Evolutionary conservation across 53 echinoderm and acorn worm species (phyloP).

Genomic region (Paelopatides confundens): DNA sequence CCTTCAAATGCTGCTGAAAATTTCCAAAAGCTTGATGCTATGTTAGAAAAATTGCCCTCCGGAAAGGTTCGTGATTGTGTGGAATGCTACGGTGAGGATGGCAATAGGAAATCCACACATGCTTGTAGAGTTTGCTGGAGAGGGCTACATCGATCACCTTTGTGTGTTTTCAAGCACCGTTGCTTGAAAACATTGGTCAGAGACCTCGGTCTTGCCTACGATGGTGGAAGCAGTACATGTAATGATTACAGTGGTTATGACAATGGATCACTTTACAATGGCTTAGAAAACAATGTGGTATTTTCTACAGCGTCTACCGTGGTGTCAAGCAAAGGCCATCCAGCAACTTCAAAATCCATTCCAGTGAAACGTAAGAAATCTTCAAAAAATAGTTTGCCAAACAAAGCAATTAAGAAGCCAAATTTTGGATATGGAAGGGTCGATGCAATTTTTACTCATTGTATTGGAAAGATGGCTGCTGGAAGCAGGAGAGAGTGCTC

Average conservation of each 20-base stretch:
- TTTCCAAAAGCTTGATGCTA: conserved; percentile 37
- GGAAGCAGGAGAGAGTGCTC: conserved; percentile 53
- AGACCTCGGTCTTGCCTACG: conserved; percentile 25
- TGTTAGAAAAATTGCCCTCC: conserved; percentile 41
- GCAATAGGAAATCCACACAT: background rate
- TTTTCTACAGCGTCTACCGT: conserved; percentile 15
- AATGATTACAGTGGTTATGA: conserved; percentile 20
- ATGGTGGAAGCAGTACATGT: conserved; percentile 19
- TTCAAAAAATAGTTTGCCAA: background rate
- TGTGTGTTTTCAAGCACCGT: conserved; percentile 38
- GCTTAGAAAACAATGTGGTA: background rate
- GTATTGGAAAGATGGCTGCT: conserved; percentile 38
- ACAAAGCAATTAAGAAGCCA: conserved; percentile 48
- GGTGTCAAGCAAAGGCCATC: background rate
- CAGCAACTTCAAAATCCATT: conserved; percentile 46
- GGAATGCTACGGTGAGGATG: conserved; percentile 18
- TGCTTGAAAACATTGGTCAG: conserved; percentile 42
- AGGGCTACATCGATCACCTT: conserved; percentile 34
- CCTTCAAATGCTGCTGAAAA: conserved; percentile 39
- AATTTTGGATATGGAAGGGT: conserved; percentile 43
- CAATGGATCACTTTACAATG: conserved; percentile 37
- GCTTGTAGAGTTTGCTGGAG: conserved; percentile 36
- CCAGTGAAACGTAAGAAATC: conserved; percentile 29
- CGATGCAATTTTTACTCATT: conserved; percentile 42
- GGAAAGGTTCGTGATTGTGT: conserved; percentile 46